Conservation (phyloP, 2,113 vertebrate species). For the Gasterosteus nipponicus region DNA sequence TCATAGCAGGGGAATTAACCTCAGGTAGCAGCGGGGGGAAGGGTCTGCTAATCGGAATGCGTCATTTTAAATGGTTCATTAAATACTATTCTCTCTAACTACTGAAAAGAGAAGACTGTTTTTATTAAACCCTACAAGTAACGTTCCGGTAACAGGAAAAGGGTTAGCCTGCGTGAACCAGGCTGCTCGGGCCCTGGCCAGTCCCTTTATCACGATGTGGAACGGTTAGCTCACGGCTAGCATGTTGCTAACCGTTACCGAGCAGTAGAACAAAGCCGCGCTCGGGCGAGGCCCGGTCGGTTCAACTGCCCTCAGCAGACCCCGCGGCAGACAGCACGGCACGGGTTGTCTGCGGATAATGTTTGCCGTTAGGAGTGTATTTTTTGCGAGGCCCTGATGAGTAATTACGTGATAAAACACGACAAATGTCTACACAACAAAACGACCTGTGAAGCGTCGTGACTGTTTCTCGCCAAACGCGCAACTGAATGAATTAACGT, state of each 20-base stretch:
- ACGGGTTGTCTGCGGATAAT: accelerated
- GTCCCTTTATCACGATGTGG: not conserved
- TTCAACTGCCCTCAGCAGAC: not conserved
- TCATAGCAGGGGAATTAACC: not conserved
- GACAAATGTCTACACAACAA: no score
- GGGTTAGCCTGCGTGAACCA: not conserved
- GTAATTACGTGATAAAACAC: accelerated
- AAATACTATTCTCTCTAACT: not conserved
- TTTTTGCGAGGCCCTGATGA: accelerated
- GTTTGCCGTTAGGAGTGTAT: no score
- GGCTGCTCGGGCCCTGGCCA: not conserved
- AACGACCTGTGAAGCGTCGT: slow-evolving; percentile 3
- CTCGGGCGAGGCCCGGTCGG: slow-evolving; percentile 40
- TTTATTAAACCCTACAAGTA: not conserved
- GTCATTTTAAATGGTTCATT: not conserved
- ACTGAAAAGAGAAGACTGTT: accelerated
- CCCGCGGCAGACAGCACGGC: no score
- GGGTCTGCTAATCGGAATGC: not conserved
- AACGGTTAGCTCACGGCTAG: slow-evolving; percentile 28
- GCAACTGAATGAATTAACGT: slow-evolving; percentile 18
- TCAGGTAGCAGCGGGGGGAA: not conserved
- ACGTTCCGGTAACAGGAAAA: not conserved
- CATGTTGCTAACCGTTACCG: slow-evolving; percentile 34
- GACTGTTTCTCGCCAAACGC: not conserved
- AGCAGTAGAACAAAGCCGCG: slow-evolving; percentile 67